Evolutionary conservation across 2,888 invertebrate genomes (phyloP), one percentile per base, ranked within the genome.

Genomic region (Pollenia griseotomentosa): DNA sequence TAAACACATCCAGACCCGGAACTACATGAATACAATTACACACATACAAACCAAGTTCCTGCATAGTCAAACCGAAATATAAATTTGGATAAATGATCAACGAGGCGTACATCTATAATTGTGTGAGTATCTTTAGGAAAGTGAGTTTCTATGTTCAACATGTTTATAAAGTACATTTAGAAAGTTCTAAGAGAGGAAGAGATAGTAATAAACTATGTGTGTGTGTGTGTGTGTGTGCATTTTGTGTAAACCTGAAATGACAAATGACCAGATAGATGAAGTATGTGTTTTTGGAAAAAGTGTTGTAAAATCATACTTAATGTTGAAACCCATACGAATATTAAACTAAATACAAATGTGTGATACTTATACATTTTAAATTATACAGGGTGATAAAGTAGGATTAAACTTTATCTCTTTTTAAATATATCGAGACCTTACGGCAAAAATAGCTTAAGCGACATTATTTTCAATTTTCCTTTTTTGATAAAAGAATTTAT

Each of bases 31-130:
- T 7, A 12, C 40, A 40, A 12, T 48, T 44, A 42, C 46, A 19
- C 53, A 73, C 74, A 10, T 23, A 73, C 55, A 71, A n/a, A 55
- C 33, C n/a, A 1, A 59, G 16, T 51, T 82, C 12, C 42, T 19
- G 11, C 71, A 51, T 65, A 53, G 44, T 53, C 61, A 65, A 23
- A 23, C n/a, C 33, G 6, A 33, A 51, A 82, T 63, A 80, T 71
- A 57, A 57, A 48, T 53, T 74, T 73, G 68, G 82, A 86, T 74
- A 73, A 63, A 65, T 86, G 65, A 78, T 86, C 70, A 83, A 78
- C 77, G 57, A 78, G 63, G 48, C 71, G 48, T 40, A 57, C 48
- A 63, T 51, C 33, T 74, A 71, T 66, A 59, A 77, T 78, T 83
- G 61, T 61, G 51, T 46, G 65, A 44, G 19, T 46, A 55, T 46